These are phyloP conservation scores for Dendrocopos noguchii DNA, from an alignment of 2,113 vertebrate species.

Conservation along the genomic window DNA sequence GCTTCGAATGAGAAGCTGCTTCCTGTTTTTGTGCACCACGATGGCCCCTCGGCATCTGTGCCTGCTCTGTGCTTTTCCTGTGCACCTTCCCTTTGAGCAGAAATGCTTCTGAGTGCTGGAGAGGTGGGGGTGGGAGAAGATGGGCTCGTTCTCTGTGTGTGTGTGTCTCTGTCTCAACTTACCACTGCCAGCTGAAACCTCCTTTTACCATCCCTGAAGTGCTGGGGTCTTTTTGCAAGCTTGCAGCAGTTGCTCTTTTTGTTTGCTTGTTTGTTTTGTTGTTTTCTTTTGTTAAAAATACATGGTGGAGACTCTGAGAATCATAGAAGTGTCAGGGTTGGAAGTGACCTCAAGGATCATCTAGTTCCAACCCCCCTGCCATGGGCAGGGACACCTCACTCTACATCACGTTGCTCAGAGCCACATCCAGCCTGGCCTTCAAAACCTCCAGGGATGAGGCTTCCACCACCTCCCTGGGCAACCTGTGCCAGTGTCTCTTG, in stretches of 20 bases:
- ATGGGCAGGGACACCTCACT: too few relatives aligned
- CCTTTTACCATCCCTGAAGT: background rate
- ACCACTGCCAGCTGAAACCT: background rate
- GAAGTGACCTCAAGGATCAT: too few relatives aligned
- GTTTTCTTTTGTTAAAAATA: background rate
- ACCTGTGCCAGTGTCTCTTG: too few relatives aligned
- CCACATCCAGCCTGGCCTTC: too few relatives aligned
- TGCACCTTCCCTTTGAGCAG: background rate
- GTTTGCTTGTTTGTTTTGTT: background rate
- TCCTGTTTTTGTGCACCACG: background rate
- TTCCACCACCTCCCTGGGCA: too few relatives aligned
- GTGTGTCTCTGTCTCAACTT: background rate
- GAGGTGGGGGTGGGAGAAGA: background rate
- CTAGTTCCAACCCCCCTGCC: too few relatives aligned
- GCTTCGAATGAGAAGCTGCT: background rate
- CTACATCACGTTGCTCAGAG: too few relatives aligned
- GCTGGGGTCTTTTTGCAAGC: background rate
- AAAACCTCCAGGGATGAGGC: too few relatives aligned
- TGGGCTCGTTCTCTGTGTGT: background rate
- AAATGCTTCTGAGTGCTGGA: background rate
- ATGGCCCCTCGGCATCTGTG: background rate
- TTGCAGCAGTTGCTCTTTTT: background rate
- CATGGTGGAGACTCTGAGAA: accelerated
- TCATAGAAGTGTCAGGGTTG: too few relatives aligned
- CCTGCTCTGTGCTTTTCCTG: background rate